phyloP scores from a whole-genome alignment of 2,113 vertebrate species.

The Bos javanicus region DNA sequence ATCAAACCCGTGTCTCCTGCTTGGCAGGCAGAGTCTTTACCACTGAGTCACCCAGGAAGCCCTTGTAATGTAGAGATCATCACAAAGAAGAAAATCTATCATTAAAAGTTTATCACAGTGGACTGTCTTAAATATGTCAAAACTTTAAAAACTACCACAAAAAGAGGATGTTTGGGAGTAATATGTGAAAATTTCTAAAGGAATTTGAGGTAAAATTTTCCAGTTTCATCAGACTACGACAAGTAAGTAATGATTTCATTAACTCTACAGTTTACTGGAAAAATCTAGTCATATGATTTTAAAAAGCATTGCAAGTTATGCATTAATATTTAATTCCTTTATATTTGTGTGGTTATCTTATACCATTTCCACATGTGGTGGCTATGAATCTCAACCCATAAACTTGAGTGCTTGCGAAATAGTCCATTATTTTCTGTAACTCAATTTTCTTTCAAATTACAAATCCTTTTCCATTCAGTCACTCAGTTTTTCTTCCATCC shows the following conservation, averaged over 20 bases:
- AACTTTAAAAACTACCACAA: not conserved
- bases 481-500: not conserved
- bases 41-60: not conserved
- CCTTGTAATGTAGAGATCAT: not conserved
- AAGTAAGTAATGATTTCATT: not conserved
- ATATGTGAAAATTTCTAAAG: not conserved
- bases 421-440: not conserved
- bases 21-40: not conserved
- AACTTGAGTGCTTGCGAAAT: not conserved
- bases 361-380: not conserved
- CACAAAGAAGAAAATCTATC: not conserved
- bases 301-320: not conserved
- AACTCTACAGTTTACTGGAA: not conserved
- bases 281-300: not conserved
- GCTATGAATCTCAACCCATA: not conserved
- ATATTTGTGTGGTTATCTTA: not conserved
- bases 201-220: not conserved
- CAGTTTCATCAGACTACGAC: not conserved
- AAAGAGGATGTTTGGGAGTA: not conserved
- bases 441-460: not conserved
- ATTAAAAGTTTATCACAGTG: not conserved
- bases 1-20: not conserved
- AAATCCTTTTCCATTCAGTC: not conserved
- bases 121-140: not conserved
- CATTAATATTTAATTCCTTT: conserved; percentile 20